Conservation (phyloP, 2,113 vertebrate species). For the Ctenomys sociabilis region DNA sequence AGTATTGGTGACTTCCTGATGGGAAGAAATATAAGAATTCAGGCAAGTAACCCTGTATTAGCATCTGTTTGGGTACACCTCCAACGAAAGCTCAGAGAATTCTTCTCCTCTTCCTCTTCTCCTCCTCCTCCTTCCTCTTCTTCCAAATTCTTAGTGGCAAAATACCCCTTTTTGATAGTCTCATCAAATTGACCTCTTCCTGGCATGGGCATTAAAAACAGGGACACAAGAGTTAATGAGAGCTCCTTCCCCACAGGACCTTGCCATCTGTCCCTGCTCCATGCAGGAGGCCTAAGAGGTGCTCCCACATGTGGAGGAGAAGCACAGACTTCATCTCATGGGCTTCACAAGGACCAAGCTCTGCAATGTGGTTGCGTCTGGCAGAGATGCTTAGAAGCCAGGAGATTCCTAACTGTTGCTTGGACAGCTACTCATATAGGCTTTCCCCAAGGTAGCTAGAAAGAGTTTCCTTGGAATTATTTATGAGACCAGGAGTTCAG, state of each 20-base stretch:
- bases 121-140: neutral
- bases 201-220: neutral
- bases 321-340: neutral
- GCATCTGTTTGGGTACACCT: neutral
- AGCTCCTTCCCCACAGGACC: neutral
- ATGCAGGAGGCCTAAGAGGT: neutral
- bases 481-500: constrained; percentile 74
- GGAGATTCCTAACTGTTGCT: constrained; percentile 32
- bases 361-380: neutral
- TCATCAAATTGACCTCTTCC: neutral
- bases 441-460: constrained; percentile 53
- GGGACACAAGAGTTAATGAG: neutral
- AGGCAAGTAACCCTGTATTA: neutral
- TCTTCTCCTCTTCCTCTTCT: neutral
- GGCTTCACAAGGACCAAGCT: neutral
- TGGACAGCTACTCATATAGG: neutral
- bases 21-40: neutral
- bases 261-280: neutral
- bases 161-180: constrained; percentile 21
- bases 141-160: constrained; percentile 30
- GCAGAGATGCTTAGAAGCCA: neutral
- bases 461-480: constrained; percentile 76
- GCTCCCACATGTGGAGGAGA: neutral
- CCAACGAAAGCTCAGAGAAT: neutral
- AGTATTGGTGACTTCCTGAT: neutral